Evolutionary conservation across 2,797 vertebrate species (phyloP), one percentile per base, ranked within the genome.

Genomic region (Naso thynnoides): DNA sequence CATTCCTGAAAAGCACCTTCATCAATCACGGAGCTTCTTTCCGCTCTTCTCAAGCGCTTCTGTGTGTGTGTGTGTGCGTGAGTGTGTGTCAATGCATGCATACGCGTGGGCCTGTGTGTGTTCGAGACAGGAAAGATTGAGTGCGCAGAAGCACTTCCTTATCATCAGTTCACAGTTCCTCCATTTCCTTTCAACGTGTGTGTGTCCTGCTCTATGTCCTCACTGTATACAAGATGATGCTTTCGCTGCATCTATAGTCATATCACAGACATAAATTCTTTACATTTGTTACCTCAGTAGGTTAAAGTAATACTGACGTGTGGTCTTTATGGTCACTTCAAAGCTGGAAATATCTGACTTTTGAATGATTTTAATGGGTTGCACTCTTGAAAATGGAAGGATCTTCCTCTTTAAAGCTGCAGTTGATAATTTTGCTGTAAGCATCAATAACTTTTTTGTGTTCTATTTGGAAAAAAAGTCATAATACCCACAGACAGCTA

Each of bases 1-100:
- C 88, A 89, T 93, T 94, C 89, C 91, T 77, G 76, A 82, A 76
- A 78, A 92, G 79, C 78, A 63, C 79, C 83, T 67, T 92, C 91
- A 94, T 94, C 92, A 89, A 93, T 95, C 94, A 93, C 31, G 2
- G 50, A 8, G 38, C 59, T 54, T 45, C 82, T 87, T 33, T 49
- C 50, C 21, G 42, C 70, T 70, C 41, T 65, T 45, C 78, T 48
- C 72, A 10, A n/a, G 56, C 26, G 55, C 55, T 36, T 4, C 23
- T 41, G 58, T 55, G 42, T 42, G 47, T 56, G 44, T 23, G 31
- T 66, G 42, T 53, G 44, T 39, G 48, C 29, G 55, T 39, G 73
- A 65, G 67, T 49, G 70, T 78, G 45, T 61, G 57, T 48, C 31
- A 5, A 41, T 47, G 41, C 41, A 19, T 68, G 61, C 26, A 13